Evolutionary conservation across 2,113 vertebrate genomes (phyloP).

Genomic region (Diadophis punctatus): DNA sequence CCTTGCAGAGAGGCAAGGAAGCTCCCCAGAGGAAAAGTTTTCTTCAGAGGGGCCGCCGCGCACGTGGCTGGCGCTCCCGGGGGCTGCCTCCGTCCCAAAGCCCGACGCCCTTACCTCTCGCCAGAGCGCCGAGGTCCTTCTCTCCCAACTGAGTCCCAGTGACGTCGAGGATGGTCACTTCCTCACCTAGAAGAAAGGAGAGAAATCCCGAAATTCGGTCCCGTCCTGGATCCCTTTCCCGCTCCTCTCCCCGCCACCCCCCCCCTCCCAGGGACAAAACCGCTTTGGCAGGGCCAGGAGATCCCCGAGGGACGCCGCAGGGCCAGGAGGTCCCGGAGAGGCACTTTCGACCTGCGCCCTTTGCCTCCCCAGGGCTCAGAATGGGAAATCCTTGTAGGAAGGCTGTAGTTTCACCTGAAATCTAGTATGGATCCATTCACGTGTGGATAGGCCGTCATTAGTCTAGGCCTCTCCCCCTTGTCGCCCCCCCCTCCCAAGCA

Average conservation of each 20-base stretch:
- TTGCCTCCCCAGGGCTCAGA: neutral
- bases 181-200: conserved; percentile 71
- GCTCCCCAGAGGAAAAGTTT: neutral
- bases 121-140: conserved; percentile 90
- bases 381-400: neutral
- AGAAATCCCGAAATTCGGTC: neutral
- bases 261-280: neutral
- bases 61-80: neutral
- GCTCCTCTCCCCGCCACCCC: too few relatives aligned
- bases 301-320: neutral
- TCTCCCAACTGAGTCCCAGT: conserved; percentile 77
- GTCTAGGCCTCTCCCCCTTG: neutral
- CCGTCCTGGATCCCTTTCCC: too few relatives aligned
- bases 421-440: neutral
- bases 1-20: neutral
- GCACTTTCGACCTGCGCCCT: neutral
- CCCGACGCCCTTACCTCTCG: conserved; percentile 80
- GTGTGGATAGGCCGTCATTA: neutral
- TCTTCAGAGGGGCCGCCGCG: neutral
- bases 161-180: conserved; percentile 78
- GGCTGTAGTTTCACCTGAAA: neutral
- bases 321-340: neutral
- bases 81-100: neutral
- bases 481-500: neutral
- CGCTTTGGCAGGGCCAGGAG: neutral